Percentiles rank a stretch among this genome's conserved stretches.
phyloP scores from a whole-genome alignment of 2,888 invertebrate species.

The Junonia oenone region DNA sequence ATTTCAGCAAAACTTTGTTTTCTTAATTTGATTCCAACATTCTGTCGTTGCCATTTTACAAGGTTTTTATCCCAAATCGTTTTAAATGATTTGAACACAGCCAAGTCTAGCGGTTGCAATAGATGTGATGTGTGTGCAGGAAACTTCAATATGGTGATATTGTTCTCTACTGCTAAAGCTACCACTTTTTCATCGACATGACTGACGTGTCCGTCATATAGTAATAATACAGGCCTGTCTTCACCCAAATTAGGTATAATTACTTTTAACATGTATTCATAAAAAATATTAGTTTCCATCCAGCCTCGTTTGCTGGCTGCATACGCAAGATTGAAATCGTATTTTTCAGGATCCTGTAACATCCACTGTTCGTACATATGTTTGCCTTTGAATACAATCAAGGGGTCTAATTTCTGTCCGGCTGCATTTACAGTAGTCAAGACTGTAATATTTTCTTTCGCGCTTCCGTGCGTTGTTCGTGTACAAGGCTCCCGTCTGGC shows the following conservation, averaged over 20 bases:
- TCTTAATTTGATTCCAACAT: constrained; percentile 28
- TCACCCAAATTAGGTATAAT: constrained; percentile 35
- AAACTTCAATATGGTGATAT: constrained; percentile 33
- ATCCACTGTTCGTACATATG: background rate
- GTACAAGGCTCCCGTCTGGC: background rate
- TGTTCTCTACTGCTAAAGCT: background rate
- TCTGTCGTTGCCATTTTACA: constrained; percentile 30
- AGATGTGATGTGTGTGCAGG: constrained; percentile 39
- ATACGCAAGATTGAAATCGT: constrained; percentile 37
- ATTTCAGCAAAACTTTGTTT: constrained; percentile 16
- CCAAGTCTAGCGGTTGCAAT: constrained; percentile 36
- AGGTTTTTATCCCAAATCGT: constrained; percentile 31
- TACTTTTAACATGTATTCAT: constrained; percentile 37
- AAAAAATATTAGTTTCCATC: constrained; percentile 40
- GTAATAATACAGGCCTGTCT: constrained; percentile 35
- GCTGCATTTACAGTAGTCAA: constrained; percentile 15
- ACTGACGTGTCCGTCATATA: constrained; percentile 40
- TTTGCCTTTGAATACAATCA: constrained; percentile 14
- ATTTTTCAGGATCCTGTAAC: background rate
- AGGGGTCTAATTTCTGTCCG: constrained; percentile 16
- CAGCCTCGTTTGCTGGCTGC: constrained; percentile 41
- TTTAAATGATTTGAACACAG: constrained; percentile 35
- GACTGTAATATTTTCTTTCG: constrained; percentile 17
- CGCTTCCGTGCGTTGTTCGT: constrained; percentile 9
- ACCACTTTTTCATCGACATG: constrained; percentile 24